Conservation (phyloP, 2,797 vertebrate species). For the Gila robusta region DNA sequence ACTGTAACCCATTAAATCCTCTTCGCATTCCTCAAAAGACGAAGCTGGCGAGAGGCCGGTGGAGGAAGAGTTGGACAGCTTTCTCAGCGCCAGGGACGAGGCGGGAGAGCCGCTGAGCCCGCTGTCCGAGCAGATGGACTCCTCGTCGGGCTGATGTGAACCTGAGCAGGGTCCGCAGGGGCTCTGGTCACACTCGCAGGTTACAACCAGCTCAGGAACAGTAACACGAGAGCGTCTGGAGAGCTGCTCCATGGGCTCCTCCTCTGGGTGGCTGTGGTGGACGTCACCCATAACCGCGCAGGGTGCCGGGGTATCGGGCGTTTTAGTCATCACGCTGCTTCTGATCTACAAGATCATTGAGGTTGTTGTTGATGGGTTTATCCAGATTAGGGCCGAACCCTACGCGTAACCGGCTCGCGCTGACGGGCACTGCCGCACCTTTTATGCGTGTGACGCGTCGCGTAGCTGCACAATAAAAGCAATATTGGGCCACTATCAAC, state of each 20-base stretch:
- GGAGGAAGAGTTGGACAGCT: slow-evolving; percentile 69
- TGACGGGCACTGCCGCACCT: slow-evolving; percentile 1
- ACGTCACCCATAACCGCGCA: slow-evolving; percentile 45
- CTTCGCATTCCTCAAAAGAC: slow-evolving; percentile 80
- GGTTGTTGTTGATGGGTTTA: slow-evolving; percentile 9
- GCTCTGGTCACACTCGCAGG: slow-evolving; percentile 63
- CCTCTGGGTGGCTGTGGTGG: slow-evolving; percentile 19
- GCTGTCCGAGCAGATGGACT: slow-evolving; percentile 70
- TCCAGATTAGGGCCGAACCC: slow-evolving; percentile 17
- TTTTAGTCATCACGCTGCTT: slow-evolving; percentile 60
- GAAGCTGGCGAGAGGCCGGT: slow-evolving; percentile 76
- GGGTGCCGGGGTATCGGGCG: slow-evolving; percentile 49
- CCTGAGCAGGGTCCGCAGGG: slow-evolving; percentile 33
- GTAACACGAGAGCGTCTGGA: slow-evolving; percentile 35
- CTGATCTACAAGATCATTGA: slow-evolving; percentile 24
- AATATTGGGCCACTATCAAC: neutral
- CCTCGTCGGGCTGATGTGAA: slow-evolving; percentile 66
- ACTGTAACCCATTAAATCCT: slow-evolving; percentile 65
- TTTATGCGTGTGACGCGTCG: neutral
- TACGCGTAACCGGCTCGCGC: neutral
- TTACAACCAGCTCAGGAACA: slow-evolving; percentile 77
- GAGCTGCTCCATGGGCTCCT: slow-evolving; percentile 40
- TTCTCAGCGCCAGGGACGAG: slow-evolving; percentile 66
- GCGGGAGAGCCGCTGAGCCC: slow-evolving; percentile 74
- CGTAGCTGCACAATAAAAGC: neutral